Evolutionary conservation across 2,113 vertebrate species (phyloP), one percentile per base, ranked within the genome.

Genomic region (Dermatemys mawii): DNA sequence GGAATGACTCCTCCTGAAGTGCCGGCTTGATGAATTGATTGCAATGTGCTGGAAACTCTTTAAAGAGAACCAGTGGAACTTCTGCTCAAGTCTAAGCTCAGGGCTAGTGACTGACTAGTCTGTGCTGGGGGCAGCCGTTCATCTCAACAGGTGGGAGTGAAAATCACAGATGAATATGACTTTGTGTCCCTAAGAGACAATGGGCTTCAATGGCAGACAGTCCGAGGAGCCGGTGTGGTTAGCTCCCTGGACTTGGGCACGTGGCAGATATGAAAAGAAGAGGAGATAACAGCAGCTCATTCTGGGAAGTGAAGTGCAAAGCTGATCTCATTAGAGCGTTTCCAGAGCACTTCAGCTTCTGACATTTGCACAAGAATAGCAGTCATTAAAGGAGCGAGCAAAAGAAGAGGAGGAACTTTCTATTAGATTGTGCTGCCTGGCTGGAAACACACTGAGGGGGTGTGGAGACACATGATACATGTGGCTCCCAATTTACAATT

Each of bases 301-400:
- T 81, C 41, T 54, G 24, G 54, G 73, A 26, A 3, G 48, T 6
- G 81, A 78, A 81, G 81, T 51, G 0, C 1, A 1, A 27, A 81
- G 60, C 89, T 79, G 41, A 11, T 35, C 7, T 57, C 16, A 48
- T 38, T 73, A 8, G n/a, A 51, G 55, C 26, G 22, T 83, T 44
- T 70, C 54, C 32, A 81, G 53, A 70, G 75, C 67, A 19, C 54
- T 38, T 54, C 67, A 81, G 92, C 51, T 38, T 75, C 14, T 4
- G 2, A 3, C 0, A 0, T 1, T 1, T 14, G 1, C 41, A n/a
- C 19, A 1, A 5, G 54, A 38, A 26, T 38, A 81, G 84, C 29
- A 13, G 70, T 44, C 78, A 13, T 19, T 75, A 16, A 41, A 4
- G 49, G 17, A 29, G 26, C 63, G 32, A 50, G 75, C 51, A 11